These are phyloP conservation scores for Ophion slaviceki DNA, from an alignment of 2,888 invertebrate species.

Conservation along the genomic window DNA sequence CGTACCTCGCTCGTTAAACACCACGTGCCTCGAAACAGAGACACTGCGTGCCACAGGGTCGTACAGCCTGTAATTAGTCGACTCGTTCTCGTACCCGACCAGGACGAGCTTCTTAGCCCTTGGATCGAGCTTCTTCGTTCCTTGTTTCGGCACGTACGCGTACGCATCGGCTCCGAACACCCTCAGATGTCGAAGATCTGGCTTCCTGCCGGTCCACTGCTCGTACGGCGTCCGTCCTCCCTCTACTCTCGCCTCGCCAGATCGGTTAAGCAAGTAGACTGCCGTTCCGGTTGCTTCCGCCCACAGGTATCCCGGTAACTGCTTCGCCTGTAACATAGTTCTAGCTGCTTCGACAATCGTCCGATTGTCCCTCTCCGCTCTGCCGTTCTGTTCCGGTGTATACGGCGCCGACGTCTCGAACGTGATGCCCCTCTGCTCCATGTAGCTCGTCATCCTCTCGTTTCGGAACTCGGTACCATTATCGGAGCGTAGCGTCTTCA, in stretches of 20 bases:
- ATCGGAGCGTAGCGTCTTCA: conserved; percentile 52
- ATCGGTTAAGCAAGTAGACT: conserved; percentile 37
- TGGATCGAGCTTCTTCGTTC: conserved; percentile 44
- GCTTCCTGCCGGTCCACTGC: conserved; percentile 37
- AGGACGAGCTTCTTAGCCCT: conserved; percentile 43
- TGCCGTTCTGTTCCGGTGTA: conserved; percentile 58
- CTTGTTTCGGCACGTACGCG: conserved; percentile 68
- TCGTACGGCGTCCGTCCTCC: conserved; percentile 34
- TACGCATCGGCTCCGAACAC: conserved; percentile 69
- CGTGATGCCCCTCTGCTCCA: conserved; percentile 43
- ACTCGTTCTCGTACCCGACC: conserved; percentile 34
- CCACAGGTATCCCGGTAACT: not conserved
- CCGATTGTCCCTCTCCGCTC: conserved; percentile 40
- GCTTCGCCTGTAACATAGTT: conserved; percentile 50
- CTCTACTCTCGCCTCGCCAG: not conserved
- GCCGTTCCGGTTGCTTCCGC: conserved; percentile 38
- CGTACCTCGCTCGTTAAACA: conserved; percentile 18
- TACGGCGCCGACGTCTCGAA: conserved; percentile 53
- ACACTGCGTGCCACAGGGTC: conserved; percentile 33
- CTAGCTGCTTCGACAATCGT: conserved; percentile 52
- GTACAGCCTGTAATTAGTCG: conserved; percentile 35
- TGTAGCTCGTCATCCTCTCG: conserved; percentile 41
- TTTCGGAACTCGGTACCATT: conserved; percentile 58
- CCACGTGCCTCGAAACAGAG: conserved; percentile 34
- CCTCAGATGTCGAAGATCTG: conserved; percentile 50